Evolutionary conservation across 2,888 invertebrate genomes (phyloP), one percentile per base, ranked within the genome.

Genomic region (Diplazon laetatorius): DNA sequence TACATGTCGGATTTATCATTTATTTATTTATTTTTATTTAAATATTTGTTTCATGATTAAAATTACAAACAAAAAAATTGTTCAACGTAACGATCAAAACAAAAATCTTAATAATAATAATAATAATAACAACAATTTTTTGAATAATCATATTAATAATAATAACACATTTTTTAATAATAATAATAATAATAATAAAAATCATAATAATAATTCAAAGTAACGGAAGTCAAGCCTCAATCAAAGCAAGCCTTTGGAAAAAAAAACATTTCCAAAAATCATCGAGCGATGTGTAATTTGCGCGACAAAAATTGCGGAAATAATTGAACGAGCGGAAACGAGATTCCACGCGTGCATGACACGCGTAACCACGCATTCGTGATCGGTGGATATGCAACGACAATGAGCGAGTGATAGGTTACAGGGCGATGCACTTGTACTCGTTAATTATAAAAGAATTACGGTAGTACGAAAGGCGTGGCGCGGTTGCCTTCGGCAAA

Each of bases 381-480:
- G 16, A 20, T 22, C n/a, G n/a, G n/a, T 37, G 14, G 9, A 12
- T 16, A 37, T 35, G 25, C 30, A 6, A 30, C 30, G 8, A 14
- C 30, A 6, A 4, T 2, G 35, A n/a, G n/a, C n/a, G n/a, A n/a
- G n/a, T n/a, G n/a, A n/a, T n/a, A 37, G 35, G 70, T 30, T 70
- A 39, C 57, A 57, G 42, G 16, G 68, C 57, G 46, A 60, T 70
- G 65, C 65, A 52, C 44, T 44, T 59, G 73, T 65, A 18, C 50
- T 35, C 39, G 37, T 12, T 63, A 68, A 77, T 77, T 77, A 68
- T 9, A 48, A 48, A 62, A 46, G 18, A 18, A 46, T 71, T 37
- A 71, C 62, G 59, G 39, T n/a, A 18, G n/a, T 65, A 35, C 22
- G 55, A 37, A 55, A 72, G 37, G 55, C 63, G 57, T 59, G 63